Evolutionary conservation across 2,113 vertebrate species (phyloP).

Genomic region (Leptosomus discolor): DNA sequence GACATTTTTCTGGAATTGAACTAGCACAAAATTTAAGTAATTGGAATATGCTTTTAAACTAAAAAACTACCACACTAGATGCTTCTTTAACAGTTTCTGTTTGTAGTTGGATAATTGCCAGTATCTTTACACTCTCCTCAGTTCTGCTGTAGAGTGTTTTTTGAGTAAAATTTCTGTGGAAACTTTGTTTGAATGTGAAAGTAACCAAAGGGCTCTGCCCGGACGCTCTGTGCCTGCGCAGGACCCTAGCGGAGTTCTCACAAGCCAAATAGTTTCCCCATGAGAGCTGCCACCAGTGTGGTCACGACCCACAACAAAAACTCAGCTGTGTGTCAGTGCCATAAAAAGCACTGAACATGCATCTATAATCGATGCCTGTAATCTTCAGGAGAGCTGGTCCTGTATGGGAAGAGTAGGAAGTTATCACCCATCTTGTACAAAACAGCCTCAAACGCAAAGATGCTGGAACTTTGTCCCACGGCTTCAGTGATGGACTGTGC

Average conservation of each 20-base stretch:
- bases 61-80: conserved; percentile 40
- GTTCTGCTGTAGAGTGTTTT: background rate
- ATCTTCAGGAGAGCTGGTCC: background rate
- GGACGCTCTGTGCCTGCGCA: background rate
- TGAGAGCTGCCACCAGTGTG: background rate
- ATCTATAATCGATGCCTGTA: background rate
- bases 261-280: background rate
- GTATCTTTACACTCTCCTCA: background rate
- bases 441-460: background rate
- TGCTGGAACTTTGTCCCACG: fast-evolving
- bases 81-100: conserved; percentile 48
- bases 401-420: background rate
- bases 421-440: background rate
- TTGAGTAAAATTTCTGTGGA: background rate
- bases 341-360: background rate
- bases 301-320: background rate
- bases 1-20: conserved; percentile 49
- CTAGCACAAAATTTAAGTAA: conserved; percentile 55
- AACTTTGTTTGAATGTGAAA: background rate
- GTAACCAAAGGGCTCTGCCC: conserved; percentile 20
- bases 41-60: conserved; percentile 49
- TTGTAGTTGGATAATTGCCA: conserved; percentile 30
- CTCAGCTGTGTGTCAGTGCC: background rate
- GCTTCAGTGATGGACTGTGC: background rate
- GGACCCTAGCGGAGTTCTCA: background rate